Percentiles rank a stretch among this genome's conserved stretches.
phyloP scores from a whole-genome alignment of 2,888 invertebrate genomes.

The Furcula furcula region DNA sequence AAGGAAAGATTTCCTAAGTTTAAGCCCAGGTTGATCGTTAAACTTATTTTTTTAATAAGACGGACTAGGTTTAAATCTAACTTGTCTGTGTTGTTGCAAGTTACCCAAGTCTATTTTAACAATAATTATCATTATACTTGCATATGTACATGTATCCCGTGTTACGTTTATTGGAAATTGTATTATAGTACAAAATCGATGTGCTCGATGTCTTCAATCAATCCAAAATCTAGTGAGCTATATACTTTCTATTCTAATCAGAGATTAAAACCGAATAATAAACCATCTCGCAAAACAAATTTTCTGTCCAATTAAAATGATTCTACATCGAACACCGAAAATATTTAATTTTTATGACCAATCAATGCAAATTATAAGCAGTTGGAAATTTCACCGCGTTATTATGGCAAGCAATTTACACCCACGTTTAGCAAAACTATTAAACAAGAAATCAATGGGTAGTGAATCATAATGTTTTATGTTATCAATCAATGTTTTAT shows the following conservation, averaged over 20 bases:
- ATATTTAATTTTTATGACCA: conserved; percentile 9
- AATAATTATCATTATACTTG: no score
- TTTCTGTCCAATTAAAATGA: conserved; percentile 10
- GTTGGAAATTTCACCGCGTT: conserved; percentile 11
- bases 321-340: conserved; percentile 5
- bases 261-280: conserved; percentile 1
- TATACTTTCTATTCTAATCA: neutral
- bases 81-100: no score
- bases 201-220: neutral
- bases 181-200: neutral
- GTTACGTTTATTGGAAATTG: no score
- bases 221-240: neutral
- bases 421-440: neutral
- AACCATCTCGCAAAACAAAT: conserved; percentile 5
- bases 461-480: no score
- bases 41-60: no score
- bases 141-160: no score
- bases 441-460: no score
- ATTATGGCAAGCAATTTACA: conserved; percentile 4
- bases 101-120: no score
- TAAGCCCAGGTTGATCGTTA: no score
- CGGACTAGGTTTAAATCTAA: no score
- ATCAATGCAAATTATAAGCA: conserved; percentile 20
- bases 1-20: no score
- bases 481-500: no score